phyloP scores from a whole-genome alignment of 2,113 vertebrate genomes.

The Thymallus thymallus region DNA sequence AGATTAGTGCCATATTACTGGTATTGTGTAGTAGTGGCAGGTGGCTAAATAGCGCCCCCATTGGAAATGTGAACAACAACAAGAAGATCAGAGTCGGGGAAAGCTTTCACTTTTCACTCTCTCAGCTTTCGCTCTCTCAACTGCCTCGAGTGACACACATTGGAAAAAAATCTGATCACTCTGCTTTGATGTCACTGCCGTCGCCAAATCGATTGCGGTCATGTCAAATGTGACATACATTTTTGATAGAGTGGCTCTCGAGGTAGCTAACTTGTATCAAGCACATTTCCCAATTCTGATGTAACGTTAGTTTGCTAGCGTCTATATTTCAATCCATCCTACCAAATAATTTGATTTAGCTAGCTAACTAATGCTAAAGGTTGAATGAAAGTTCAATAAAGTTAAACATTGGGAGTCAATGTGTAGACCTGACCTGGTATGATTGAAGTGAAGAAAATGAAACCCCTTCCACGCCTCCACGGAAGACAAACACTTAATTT shows the following conservation, averaged over 20 bases:
- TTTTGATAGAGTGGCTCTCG: not conserved
- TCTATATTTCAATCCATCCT: too few species aligned
- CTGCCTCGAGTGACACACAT: not conserved
- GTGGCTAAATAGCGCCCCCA: slow-evolving; percentile 4
- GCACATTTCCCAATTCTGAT: not conserved
- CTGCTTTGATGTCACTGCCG: not conserved
- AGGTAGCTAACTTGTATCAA: not conserved
- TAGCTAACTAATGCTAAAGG: not conserved
- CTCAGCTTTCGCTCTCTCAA: too few species aligned
- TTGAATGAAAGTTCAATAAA: too few species aligned
- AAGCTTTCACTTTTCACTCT: too few species aligned
- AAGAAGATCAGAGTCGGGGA: not conserved
- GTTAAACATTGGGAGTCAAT: too few species aligned
- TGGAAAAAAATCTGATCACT: not conserved
- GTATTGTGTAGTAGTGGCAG: not conserved
- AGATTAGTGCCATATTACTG: not conserved
- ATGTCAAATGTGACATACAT: not conserved
- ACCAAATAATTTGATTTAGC: not conserved
- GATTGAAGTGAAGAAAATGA: too few species aligned
- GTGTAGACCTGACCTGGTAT: too few species aligned
- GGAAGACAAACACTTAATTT: too few species aligned
- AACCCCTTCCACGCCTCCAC: too few species aligned
- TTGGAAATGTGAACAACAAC: not conserved
- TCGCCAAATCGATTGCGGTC: too few species aligned
- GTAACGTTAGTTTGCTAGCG: too few species aligned